Evolutionary conservation across 1,140 invertebrate species (phyloP), one percentile per base, ranked within the genome.

Genomic region (Episyrphus balteatus): DNA sequence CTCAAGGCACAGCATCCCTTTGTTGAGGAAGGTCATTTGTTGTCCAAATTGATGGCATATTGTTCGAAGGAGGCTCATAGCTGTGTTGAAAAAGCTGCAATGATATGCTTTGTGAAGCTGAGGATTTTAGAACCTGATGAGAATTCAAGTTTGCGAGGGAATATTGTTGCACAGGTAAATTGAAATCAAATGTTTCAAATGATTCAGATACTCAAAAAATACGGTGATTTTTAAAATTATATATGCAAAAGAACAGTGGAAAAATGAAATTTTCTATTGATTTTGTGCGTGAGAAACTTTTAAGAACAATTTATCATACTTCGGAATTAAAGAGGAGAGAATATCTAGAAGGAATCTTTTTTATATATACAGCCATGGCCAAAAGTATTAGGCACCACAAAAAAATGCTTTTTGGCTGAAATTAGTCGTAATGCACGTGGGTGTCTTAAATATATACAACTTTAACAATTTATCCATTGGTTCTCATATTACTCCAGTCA

Each of bases 71-170:
- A 98, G 76, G 90, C 95, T 19, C 97, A 99, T 70, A 98, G 93
- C n/a, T 98, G 92, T 65, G 94, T 98, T 9, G 96, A 99, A 73
- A 99, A 99, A 69, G 93, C 93, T 12, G 96, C 94, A 0, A 98
- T 98, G 92, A 98, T 99, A 55, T 87, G 84, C 54, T 95, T 98
- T 62, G 94, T 99, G 1, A 99, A 98, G 66, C 73, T 99, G 47
- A 75, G 95, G 49, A 97, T 99, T 60, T 73, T 99, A 26, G 94
- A 98, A 62, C 91, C 95, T 0, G 96, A 99, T 68, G 87, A 92
- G 47, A 84, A 92, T 50, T 93, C 88, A 59, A 83, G 86, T 13
- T 75, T 99, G 11, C 77, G 94, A 48, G 96, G 94, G 10, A 78
- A 85, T 41, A 92, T 88, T 12, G 70, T 99, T 30, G 75, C 76